These are phyloP conservation scores for Choristoneura fumiferana DNA, from an alignment of 1,140 invertebrate species.

Conservation along the genomic window DNA sequence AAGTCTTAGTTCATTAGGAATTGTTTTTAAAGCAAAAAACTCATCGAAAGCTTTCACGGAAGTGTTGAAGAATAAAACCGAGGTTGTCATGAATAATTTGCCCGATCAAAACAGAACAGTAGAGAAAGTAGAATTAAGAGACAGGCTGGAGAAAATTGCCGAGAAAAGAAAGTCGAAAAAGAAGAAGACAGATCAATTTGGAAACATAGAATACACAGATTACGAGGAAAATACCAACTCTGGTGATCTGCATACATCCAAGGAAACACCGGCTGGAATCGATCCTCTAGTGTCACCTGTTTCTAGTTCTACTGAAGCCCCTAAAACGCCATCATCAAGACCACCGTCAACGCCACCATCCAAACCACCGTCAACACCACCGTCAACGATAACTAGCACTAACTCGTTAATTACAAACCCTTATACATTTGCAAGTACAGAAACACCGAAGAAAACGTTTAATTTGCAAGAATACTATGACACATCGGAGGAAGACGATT, in stretches of 20 bases:
- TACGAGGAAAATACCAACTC: slow-evolving; percentile 56
- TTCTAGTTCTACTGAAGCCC: background rate
- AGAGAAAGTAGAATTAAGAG: slow-evolving; percentile 54
- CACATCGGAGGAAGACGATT: slow-evolving; percentile 54
- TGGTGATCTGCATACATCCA: slow-evolving; percentile 27
- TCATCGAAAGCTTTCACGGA: slow-evolving; percentile 67
- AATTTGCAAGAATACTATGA: slow-evolving; percentile 58
- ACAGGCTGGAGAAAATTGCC: slow-evolving; percentile 63
- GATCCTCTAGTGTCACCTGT: background rate
- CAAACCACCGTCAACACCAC: no score
- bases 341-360: background rate
- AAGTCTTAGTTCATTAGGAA: slow-evolving; percentile 66
- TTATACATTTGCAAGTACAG: background rate
- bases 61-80: slow-evolving; percentile 70
- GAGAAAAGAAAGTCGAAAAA: slow-evolving; percentile 64
- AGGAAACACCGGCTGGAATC: background rate
- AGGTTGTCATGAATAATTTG: slow-evolving; percentile 52
- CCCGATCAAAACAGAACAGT: slow-evolving; percentile 49
- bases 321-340: slow-evolving; percentile 14
- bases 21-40: slow-evolving; percentile 71
- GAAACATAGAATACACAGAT: slow-evolving; percentile 56
- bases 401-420: background rate
- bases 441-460: slow-evolving; percentile 38
- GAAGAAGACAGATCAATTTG: slow-evolving; percentile 55
- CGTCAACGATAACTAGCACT: background rate